Base-by-base conservation (phyloP, 2,888 invertebrate species). In the Eristalis pertinax region DNA sequence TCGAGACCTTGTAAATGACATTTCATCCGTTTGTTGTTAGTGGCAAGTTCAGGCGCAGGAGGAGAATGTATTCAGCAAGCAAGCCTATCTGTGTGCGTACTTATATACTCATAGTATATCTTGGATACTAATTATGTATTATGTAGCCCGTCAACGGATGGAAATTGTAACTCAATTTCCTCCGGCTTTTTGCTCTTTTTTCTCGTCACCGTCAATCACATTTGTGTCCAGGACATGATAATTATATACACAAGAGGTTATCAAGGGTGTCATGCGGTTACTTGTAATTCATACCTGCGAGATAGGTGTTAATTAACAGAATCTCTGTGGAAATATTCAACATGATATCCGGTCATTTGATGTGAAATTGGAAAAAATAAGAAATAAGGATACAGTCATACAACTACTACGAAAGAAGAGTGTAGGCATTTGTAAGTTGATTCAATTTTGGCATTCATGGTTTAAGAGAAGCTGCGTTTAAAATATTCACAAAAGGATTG, bases 231-330 rank as follows among this genome's bases (percentile, higher is more conserved):
- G 69, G 56, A 62, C 78, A 67, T 58, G 78, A 80, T 84, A 87
- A 87, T 87, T 80, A 87, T 80, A 87, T 87, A 80, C 79, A 79
- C 83, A 67, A 75, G 70, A 83, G 78, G 70, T 86, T 83, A 85
- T 77, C 73, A 73, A 69, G 76, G 67, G 73, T 65, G 81, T 81
- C 80, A 77, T 88, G 80, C 67, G 77, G 70, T 81, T 77, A 84
- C 80, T 84, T 84, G 84, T 77, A 78, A 88, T 88, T 80, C 80
- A 88, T 88, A 84, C 84, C 83, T 87, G 10, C 56, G 64, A 79
- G 72, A 69, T 73, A 22, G 60, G 68, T 64, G 80, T 62, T 77
- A 77, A 69, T 79, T 74, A 75, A 69, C 62, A 62, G 73, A 73
- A 67, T 35, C 50, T n/a, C 19, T 19, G 19, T 19, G 50, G 19